phyloP scores from a whole-genome alignment of 2,888 invertebrate genomes.

The Polydrusus pterygomalis region DNA sequence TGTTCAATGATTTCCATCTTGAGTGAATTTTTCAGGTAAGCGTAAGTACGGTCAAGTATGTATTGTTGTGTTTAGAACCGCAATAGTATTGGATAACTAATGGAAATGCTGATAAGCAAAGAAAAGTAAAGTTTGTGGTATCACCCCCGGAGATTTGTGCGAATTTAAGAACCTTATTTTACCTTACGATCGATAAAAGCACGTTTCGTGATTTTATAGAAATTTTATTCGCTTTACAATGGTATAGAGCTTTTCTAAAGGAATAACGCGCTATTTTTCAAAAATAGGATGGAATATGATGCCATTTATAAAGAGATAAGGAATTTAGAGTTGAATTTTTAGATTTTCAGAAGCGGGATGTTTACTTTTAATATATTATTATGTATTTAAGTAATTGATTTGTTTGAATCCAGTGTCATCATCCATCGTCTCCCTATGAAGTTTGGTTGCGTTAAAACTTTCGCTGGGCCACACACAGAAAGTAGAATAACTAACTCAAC shows the following conservation, averaged over 20 bases:
- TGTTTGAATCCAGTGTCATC: too few species aligned
- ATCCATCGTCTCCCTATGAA: too few species aligned
- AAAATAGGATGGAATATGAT: conserved; percentile 47
- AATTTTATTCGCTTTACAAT: conserved; percentile 54
- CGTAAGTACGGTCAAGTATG: too few species aligned
- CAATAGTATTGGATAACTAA: too few species aligned
- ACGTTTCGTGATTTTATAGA: conserved; percentile 53
- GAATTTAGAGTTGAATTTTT: conserved; percentile 45
- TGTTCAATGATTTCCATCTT: too few species aligned
- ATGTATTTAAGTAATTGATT: too few species aligned
- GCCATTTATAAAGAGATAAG: conserved; percentile 30
- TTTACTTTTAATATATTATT: background rate
- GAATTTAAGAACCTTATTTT: conserved; percentile 49
- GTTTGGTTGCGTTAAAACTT: too few species aligned
- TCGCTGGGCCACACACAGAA: too few species aligned
- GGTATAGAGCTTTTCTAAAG: conserved; percentile 47
- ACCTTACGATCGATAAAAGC: conserved; percentile 49
- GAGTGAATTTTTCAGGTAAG: too few species aligned
- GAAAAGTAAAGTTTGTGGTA: conserved; percentile 25
- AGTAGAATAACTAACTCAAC: too few species aligned
- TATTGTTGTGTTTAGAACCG: too few species aligned
- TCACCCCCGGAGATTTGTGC: conserved; percentile 43
- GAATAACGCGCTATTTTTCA: conserved; percentile 53
- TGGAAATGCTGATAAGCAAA: conserved; percentile 8
- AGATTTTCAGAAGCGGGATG: conserved; percentile 5